Evolutionary conservation across 2,888 invertebrate genomes (phyloP).

Genomic region (Cremastinae sp.): DNA sequence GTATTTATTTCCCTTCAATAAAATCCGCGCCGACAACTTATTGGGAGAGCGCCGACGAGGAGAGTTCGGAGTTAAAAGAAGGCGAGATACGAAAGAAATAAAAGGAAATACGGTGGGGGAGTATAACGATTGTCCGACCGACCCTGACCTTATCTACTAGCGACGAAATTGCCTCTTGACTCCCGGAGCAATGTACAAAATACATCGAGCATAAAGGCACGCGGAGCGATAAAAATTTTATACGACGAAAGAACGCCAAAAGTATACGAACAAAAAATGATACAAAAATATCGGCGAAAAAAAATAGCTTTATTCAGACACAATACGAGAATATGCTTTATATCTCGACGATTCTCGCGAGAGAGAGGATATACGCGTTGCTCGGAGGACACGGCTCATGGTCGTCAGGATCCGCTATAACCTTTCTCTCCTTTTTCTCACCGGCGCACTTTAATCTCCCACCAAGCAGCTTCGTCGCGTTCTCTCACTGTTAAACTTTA

Average conservation of each 20-base stretch:
- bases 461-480: conserved; percentile 7
- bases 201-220: conserved; percentile 2
- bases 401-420: conserved; percentile 66
- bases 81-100: background rate
- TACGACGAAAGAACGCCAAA: background rate
- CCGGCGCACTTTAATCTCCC: background rate
- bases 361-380: conserved; percentile 53
- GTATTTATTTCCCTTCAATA: background rate
- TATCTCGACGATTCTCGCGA: conserved; percentile 41
- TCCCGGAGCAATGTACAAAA: background rate
- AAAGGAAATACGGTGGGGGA: background rate
- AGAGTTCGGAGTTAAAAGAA: background rate
- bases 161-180: conserved; percentile 38
- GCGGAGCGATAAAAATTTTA: background rate
- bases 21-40: background rate
- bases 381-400: conserved; percentile 69
- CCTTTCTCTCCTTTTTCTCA: conserved; percentile 63
- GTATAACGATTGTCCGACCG: conserved; percentile 52
- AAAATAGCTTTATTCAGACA: conserved; percentile 17
- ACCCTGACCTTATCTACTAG: conserved; percentile 70
- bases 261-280: background rate
- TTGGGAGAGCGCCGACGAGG: background rate
- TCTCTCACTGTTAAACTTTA: conserved; percentile 48
- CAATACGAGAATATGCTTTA: conserved; percentile 45
- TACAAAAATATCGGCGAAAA: background rate